Percentiles rank a stretch among this genome's conserved stretches.
Conservation (phyloP, 2,113 vertebrate genomes). For the Myanophis thanlyinensis region DNA sequence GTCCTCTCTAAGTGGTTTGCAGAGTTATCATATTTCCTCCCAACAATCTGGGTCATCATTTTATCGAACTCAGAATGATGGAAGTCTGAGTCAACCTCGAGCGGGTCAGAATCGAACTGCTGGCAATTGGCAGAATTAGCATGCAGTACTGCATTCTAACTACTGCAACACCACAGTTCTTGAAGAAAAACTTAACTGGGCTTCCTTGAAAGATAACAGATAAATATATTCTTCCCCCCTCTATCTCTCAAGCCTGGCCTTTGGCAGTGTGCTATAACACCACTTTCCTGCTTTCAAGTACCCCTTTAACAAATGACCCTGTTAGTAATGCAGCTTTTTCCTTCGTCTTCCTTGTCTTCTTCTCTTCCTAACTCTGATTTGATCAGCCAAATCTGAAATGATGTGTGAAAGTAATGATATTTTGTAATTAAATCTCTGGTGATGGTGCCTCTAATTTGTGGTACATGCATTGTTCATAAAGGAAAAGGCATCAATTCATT, state of each 20-base stretch:
- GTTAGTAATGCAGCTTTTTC: constrained; percentile 74
- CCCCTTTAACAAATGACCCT: constrained; percentile 71
- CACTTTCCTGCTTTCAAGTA: constrained; percentile 53
- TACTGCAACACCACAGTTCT: not conserved
- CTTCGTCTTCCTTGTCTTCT: constrained; percentile 23
- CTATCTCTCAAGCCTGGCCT: constrained; percentile 17
- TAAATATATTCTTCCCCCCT: constrained; percentile 19
- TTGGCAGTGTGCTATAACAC: constrained; percentile 56
- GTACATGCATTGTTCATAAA: constrained; percentile 84
- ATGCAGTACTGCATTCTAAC: not conserved
- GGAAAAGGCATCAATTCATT: constrained; percentile 83
- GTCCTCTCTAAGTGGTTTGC: not conserved
- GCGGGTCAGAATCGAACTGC: not conserved
- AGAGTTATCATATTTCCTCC: not conserved
- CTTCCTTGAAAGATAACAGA: constrained; percentile 32
- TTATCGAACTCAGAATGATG: not conserved
- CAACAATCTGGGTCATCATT: not conserved
- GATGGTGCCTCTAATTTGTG: constrained; percentile 79
- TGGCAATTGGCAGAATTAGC: not conserved
- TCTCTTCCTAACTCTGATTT: constrained; percentile 75
- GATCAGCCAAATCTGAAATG: constrained; percentile 85
- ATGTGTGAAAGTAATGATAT: constrained; percentile 86
- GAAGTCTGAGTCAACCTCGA: not conserved
- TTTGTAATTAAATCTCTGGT: constrained; percentile 86
- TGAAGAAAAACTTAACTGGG: constrained; percentile 8